Percentiles rank a stretch among this genome's conserved stretches.
Evolutionary conservation across 2,888 invertebrate genomes (phyloP).

Genomic region (Rhogogaster chlorosoma): DNA sequence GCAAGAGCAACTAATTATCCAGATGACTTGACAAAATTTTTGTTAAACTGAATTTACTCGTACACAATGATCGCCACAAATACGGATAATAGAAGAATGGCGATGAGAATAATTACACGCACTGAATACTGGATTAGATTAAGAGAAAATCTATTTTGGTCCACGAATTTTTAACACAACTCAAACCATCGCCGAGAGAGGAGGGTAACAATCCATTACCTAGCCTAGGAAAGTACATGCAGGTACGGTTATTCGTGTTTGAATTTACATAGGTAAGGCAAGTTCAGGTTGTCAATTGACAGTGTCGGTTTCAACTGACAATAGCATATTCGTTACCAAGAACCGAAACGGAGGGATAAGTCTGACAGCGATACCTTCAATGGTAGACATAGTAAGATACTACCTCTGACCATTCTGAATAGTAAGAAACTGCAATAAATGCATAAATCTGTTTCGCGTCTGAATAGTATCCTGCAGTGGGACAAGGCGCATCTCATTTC

Average conservation of each 20-base stretch:
- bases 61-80: no score
- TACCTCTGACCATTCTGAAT: not conserved
- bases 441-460: conserved; percentile 34
- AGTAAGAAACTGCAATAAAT: conserved; percentile 37
- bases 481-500: conserved; percentile 34
- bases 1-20: not conserved
- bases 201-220: not conserved
- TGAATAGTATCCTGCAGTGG: not conserved
- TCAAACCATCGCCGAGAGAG: not conserved
- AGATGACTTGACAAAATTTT: not conserved
- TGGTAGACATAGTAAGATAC: conserved; percentile 24
- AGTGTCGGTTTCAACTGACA: conserved; percentile 32
- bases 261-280: not conserved
- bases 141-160: not conserved
- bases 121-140: not conserved
- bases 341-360: not conserved
- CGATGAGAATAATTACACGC: no score
- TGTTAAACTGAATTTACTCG: no score
- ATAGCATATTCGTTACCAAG: conserved; percentile 37
- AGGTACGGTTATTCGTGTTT: not conserved
- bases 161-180: not conserved
- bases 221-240: not conserved
- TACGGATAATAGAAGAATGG: no score
- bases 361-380: conserved; percentile 28
- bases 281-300: not conserved